Conservation (phyloP, 2,888 invertebrate genomes). For the Cataglyphis altisquamis region DNA sequence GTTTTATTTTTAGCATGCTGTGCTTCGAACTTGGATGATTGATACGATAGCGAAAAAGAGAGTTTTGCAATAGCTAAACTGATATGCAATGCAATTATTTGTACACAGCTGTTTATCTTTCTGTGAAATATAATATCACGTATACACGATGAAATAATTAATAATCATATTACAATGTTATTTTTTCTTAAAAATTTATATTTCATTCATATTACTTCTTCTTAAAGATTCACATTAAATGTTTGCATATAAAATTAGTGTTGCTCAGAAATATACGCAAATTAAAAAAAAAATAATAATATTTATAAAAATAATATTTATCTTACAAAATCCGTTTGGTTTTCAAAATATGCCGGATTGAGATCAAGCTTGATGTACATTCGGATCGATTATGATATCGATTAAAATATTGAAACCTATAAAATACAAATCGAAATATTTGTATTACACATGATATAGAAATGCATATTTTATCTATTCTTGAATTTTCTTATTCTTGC, state of each 20-base stretch:
- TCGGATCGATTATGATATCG: not conserved
- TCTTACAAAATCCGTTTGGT: not conserved
- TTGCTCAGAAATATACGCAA: not conserved
- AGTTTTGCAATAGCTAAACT: not conserved
- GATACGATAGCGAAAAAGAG: not conserved
- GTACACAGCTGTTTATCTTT: not conserved
- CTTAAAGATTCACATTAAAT: not conserved
- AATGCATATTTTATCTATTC: constrained; percentile 23
- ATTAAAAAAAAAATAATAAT: not conserved
- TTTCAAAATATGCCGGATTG: not conserved
- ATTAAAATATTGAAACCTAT: not conserved
- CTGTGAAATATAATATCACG: not conserved
- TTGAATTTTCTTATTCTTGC: constrained; percentile 48
- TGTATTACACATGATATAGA: constrained; percentile 4
- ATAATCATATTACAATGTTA: not conserved
- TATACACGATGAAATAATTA: not conserved
- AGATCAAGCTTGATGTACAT: not conserved
- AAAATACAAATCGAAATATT: not conserved
- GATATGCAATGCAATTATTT: not conserved
- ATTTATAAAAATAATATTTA: not conserved
- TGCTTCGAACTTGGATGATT: not conserved
- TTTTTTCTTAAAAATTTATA: not conserved
- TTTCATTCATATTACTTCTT: too few species aligned
- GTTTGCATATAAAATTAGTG: not conserved
- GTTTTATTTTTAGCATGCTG: not conserved